Evolutionary conservation across 1,140 invertebrate genomes (phyloP), one percentile per base, ranked within the genome.

Genomic region (Aethina tumida): DNA sequence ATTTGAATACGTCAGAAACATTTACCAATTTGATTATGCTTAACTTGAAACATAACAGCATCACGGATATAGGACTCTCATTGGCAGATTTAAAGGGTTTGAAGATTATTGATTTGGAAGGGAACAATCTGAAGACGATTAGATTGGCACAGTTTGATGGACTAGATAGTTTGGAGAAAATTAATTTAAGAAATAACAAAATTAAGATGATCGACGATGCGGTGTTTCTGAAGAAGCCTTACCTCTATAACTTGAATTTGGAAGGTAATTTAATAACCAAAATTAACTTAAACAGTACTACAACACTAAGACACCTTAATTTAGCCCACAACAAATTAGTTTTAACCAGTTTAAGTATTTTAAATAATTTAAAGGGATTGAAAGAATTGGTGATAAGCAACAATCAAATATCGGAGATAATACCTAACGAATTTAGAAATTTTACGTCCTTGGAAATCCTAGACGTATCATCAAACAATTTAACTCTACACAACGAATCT

Each of bases 41-140:
- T 24, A 49, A 50, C 41, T 45, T 58, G 30, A 54, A 52, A 35
- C 17, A 37, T 19, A 58, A 58, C 29, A 36, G 49, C 35, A 47
- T 58, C 17, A 14, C 35, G 21, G 29, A 17, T 12, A 32, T 58
- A 20, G 36, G 26, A 2, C 14, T 39, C 16, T 33, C 43, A n/a
- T 35, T 56, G 1, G 41, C 24, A 9, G 28, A 39, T 28, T 43
- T 56, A 16, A 30, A 18, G 17, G 21, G 34, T 12, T 31, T 45
- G 13, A 16, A 36, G 18, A 7, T 20, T 5, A 17, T 45, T 8
- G 38, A 45, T 29, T 27, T 45, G 19, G 35, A 41, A 26, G 34
- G 33, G 4, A 45, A 45, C 18, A 16, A 21, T 17, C 10, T 45
- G 4, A 14, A 19, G 15, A 12, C 9, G 19, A 17, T 45, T 17